A percentile compares a stretch with the other conserved stretches of the same genome.
Conservation (phyloP, 2,888 invertebrate genomes). For the Troides helena region DNA sequence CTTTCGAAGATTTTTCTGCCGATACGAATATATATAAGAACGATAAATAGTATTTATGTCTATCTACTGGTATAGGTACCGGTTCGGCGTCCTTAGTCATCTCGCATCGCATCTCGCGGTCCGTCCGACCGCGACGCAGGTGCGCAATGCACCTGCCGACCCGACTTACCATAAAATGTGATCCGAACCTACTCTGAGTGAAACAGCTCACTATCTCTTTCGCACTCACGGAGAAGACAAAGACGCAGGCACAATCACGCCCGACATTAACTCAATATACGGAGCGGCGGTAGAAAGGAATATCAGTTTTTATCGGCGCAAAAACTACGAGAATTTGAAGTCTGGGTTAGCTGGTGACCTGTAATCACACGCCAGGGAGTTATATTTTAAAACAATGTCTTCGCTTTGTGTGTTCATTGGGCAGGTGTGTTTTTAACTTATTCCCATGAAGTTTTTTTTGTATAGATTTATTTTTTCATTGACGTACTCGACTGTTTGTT, state of each 20-base stretch:
- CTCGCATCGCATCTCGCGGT: conserved; percentile 62
- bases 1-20: too few species aligned
- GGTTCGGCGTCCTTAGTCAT: conserved; percentile 68
- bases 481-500: conserved; percentile 39
- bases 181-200: conserved; percentile 69
- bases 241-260: conserved; percentile 70
- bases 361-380: conserved; percentile 70
- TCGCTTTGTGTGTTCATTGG: conserved; percentile 67
- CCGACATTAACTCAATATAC: conserved; percentile 77
- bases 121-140: conserved; percentile 71
- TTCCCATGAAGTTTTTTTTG: conserved; percentile 44
- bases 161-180: conserved; percentile 79
- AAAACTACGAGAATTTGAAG: conserved; percentile 78
- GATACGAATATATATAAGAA: neutral
- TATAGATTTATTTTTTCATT: conserved; percentile 62
- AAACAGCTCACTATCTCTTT: conserved; percentile 65
- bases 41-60: conserved; percentile 10
- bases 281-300: conserved; percentile 72
- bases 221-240: conserved; percentile 48
- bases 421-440: conserved; percentile 74
- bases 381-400: conserved; percentile 75
- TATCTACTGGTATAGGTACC: conserved; percentile 37
- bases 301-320: conserved; percentile 77
- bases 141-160: conserved; percentile 75
- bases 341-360: conserved; percentile 64